Evolutionary conservation across 2,888 invertebrate genomes (phyloP).

Genomic region (Ennomos quercinarius): DNA sequence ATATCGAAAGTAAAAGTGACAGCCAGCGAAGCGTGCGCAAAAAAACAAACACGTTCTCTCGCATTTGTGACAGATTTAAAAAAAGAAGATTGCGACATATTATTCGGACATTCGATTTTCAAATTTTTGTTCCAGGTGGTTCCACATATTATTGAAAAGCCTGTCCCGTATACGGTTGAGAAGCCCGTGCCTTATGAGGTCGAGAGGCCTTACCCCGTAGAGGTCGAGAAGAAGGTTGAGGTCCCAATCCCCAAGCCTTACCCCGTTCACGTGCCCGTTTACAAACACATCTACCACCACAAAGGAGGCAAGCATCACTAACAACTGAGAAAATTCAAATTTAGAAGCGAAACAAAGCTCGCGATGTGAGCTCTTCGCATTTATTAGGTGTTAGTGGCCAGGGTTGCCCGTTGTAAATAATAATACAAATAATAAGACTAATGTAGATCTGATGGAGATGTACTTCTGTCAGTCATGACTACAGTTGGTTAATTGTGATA

Average conservation of each 20-base stretch:
- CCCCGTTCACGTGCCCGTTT: conserved; percentile 90
- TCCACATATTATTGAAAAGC: conserved; percentile 89
- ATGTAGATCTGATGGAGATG: conserved; percentile 72
- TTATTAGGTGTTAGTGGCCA: conserved; percentile 29
- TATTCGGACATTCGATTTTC: conserved; percentile 29
- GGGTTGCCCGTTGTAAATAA: conserved; percentile 70
- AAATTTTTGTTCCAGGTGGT: conserved; percentile 77
- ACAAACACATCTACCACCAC: conserved; percentile 90
- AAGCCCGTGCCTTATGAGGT: conserved; percentile 89
- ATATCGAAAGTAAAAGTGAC: conserved; percentile 74
- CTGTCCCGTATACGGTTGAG: conserved; percentile 90
- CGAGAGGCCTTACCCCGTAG: conserved; percentile 91
- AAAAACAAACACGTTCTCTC: conserved; percentile 50
- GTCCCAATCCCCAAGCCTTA: conserved; percentile 90
- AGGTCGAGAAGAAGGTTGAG: conserved; percentile 90
- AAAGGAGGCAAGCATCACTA: conserved; percentile 80
- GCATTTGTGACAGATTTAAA: conserved; percentile 51
- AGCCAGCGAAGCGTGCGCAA: conserved; percentile 62
- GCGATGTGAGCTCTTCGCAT: conserved; percentile 51
- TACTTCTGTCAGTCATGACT: conserved; percentile 67
- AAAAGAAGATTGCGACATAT: conserved; percentile 41
- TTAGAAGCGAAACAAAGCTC: conserved; percentile 52
- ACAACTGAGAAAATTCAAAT: conserved; percentile 39
- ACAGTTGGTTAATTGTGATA: conserved; percentile 75
- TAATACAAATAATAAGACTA: conserved; percentile 48